Base-by-base conservation (phyloP, 2,888 invertebrate species). In the Rhimphoctona megacephalus region DNA sequence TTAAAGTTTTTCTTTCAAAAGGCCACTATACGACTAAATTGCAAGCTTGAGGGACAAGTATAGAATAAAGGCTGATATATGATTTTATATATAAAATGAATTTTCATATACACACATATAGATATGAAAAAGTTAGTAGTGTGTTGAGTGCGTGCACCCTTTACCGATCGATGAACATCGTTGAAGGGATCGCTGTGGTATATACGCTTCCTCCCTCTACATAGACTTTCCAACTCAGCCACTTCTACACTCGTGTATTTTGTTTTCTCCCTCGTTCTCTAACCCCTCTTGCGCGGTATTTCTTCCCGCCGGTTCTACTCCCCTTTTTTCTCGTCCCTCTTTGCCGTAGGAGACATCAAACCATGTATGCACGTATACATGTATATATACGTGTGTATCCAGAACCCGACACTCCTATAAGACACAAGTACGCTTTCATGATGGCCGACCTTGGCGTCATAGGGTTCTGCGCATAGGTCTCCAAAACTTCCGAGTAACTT, bases 401-500 rank as follows among this genome's bases (percentile, higher is more conserved):
- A 72, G 61, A 77, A 33, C 52, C 54, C 73, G 66, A 57, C 72
- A 46, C 36, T 54, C 78, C 33, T 46, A 22, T 57, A n/a, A 61
- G 66, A 46, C 66, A 79, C 83, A 49, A 86, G 85, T 86, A 85
- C 89, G 89, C 90, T 90, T 89, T 89, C 90, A 88, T 91, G 91
- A 91, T 90, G 91, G 90, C 90, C 92, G 92, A 92, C 92, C 92
- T 92, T 92, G 91, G 91, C 90, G 81, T 69, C 66, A 66, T 61
- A 66, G 64, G 77, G n/a, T 49, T 30, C 46, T 49, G 77, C 66
- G 76, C 64, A 30, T 46, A 67, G 43, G 36, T 54, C 69, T 61
- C 39, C 39, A 67, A 57, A 43, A 79, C 54, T 66, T 54, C 22
- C 14, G 70, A 61, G 57, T 57, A 43, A 54, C 64, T n/a, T 39